Evolutionary conservation across 2,113 vertebrate species (phyloP).

Genomic region (Entelurus aequoreus): DNA sequence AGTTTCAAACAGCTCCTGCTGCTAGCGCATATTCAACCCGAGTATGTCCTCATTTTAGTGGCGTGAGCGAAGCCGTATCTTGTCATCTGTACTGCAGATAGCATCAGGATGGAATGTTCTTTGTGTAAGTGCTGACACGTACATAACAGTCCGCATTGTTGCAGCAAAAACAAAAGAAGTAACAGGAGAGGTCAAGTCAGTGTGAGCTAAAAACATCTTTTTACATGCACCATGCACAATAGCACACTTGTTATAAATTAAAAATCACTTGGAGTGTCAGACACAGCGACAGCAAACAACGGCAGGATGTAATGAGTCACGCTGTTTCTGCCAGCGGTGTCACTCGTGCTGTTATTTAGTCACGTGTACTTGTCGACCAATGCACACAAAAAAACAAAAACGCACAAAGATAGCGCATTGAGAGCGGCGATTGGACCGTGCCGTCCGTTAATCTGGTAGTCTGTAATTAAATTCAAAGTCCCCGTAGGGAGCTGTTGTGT

Average conservation of each 20-base stretch:
- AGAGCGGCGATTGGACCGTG: slow-evolving; percentile 19
- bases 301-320: slow-evolving; percentile 31
- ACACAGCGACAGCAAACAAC: background rate
- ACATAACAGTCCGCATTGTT: background rate
- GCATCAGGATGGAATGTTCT: background rate
- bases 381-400: background rate
- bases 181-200: background rate
- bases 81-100: background rate
- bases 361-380: background rate
- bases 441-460: slow-evolving; percentile 3
- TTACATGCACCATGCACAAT: background rate
- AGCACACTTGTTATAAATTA: background rate
- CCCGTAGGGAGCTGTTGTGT: background rate
- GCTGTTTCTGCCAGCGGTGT: slow-evolving; percentile 1
- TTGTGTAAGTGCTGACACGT: background rate
- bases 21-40: too few species aligned
- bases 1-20: too few species aligned
- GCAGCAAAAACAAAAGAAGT: background rate
- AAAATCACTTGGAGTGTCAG: background rate
- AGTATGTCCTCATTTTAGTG: background rate
- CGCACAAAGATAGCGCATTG: background rate
- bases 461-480: slow-evolving; percentile 28
- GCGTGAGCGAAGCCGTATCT: background rate
- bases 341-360: background rate
- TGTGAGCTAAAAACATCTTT: background rate